Percentiles rank a stretch among this genome's conserved stretches.
These are phyloP conservation scores for Paramormyrops hopkinsi DNA, from an alignment of 2,797 vertebrate genomes.

Conservation along the genomic window DNA sequence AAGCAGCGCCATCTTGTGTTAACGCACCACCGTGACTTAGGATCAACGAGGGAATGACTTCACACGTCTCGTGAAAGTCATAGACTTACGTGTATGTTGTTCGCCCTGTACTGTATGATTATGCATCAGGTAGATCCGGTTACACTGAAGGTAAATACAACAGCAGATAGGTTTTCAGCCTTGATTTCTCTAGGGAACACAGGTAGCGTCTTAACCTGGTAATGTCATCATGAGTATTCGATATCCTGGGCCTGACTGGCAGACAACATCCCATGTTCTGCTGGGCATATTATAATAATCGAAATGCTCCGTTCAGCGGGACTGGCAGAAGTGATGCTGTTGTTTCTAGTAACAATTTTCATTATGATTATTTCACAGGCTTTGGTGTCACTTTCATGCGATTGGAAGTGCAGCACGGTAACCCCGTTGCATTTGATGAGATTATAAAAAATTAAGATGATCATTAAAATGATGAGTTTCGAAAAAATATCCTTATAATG, in stretches of 20 bases:
- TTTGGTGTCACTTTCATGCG: neutral
- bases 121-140: neutral
- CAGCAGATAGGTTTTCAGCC: neutral
- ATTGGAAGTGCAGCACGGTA: neutral
- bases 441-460: neutral
- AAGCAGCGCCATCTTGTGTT: conserved; percentile 9
- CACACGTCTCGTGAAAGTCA: neutral
- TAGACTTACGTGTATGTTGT: neutral
- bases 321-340: neutral
- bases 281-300: neutral
- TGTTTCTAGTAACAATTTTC: neutral
- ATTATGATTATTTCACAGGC: neutral
- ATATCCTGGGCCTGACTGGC: neutral
- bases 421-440: neutral
- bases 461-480: neutral
- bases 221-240: neutral
- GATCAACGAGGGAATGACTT: neutral
- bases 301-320: neutral
- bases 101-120: neutral
- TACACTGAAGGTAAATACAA: neutral
- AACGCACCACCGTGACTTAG: neutral
- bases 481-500: neutral
- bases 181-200: neutral
- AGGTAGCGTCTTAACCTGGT: neutral
- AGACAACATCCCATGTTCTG: neutral